phyloP scores from a whole-genome alignment of 2,888 invertebrate species.

The Oscheius sp. region DNA sequence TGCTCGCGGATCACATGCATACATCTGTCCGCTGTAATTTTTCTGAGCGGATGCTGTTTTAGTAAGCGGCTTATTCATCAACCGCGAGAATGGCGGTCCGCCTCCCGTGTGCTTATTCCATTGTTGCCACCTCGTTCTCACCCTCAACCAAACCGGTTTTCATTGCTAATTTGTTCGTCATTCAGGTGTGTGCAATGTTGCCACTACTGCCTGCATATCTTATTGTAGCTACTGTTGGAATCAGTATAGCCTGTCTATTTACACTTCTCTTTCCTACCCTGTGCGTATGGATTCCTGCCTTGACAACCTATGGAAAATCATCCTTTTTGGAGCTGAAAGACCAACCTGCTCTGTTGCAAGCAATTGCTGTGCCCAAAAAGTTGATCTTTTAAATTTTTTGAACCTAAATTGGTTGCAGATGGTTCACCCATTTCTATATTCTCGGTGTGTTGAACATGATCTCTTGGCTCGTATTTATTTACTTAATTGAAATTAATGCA shows the following conservation, averaged over 20 bases:
- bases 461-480: constrained; percentile 23
- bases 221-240: constrained; percentile 42
- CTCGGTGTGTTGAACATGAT: constrained; percentile 26
- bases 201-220: constrained; percentile 49
- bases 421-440: constrained; percentile 65
- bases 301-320: constrained; percentile 61
- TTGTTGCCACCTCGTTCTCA: constrained; percentile 8
- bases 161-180: constrained; percentile 26
- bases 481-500: constrained; percentile 1
- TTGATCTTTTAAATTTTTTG: constrained; percentile 23
- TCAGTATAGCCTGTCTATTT: constrained; percentile 48
- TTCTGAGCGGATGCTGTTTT: constrained; percentile 4
- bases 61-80: constrained; percentile 30
- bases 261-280: constrained; percentile 45
- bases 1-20: too few species aligned
- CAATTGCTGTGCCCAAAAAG: constrained; percentile 59
- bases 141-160: constrained; percentile 18
- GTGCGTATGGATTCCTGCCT: constrained; percentile 38
- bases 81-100: neutral
- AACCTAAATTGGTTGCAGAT: constrained; percentile 43
- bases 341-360: constrained; percentile 40
- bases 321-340: constrained; percentile 41
- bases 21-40: neutral
- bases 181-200: constrained; percentile 25
- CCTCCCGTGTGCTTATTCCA: constrained; percentile 7